These are phyloP conservation scores for Nerophis ophidion DNA, from an alignment of 2,113 vertebrate genomes.

Conservation along the genomic window DNA sequence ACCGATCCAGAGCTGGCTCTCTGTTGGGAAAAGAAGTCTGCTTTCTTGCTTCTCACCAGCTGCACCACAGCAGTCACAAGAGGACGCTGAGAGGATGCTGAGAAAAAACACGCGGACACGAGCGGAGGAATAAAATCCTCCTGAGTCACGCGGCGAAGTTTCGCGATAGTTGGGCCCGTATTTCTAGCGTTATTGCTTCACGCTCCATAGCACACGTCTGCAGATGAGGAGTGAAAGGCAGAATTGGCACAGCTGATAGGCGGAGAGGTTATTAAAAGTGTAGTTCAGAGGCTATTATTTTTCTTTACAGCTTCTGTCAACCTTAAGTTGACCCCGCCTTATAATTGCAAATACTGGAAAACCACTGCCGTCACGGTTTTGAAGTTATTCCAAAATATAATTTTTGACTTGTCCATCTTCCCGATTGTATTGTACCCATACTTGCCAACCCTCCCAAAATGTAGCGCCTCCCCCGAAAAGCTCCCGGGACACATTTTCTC, in stretches of 20 bases:
- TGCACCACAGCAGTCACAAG: slow-evolving; percentile 47
- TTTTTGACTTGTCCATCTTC: too few relatives aligned
- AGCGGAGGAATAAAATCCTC: slow-evolving; percentile 36
- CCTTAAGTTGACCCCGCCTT: slow-evolving; percentile 1
- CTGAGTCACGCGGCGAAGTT: slow-evolving; percentile 10
- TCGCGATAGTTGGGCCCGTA: neutral
- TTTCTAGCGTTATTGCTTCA: neutral
- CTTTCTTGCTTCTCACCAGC: slow-evolving; percentile 61
- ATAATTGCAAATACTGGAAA: too few relatives aligned
- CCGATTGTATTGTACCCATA: too few relatives aligned
- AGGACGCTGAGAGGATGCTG: slow-evolving; percentile 48
- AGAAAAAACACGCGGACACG: slow-evolving; percentile 53
- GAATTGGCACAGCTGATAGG: neutral
- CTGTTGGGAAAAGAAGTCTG: slow-evolving; percentile 59
- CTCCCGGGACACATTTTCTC: too few relatives aligned
- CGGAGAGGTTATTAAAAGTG: slow-evolving; percentile 1
- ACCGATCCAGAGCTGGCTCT: slow-evolving; percentile 48
- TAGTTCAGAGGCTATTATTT: slow-evolving; percentile 11
- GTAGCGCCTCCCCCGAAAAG: too few relatives aligned
- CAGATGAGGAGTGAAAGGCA: neutral
- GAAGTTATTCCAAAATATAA: too few relatives aligned
- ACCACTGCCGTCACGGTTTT: too few relatives aligned
- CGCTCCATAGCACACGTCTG: neutral
- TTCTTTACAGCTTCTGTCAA: slow-evolving; percentile 29
- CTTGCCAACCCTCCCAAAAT: too few relatives aligned